These are phyloP conservation scores for Caenorhabditis doughertyi DNA, from an alignment of 2,888 invertebrate genomes.

Conservation along the genomic window DNA sequence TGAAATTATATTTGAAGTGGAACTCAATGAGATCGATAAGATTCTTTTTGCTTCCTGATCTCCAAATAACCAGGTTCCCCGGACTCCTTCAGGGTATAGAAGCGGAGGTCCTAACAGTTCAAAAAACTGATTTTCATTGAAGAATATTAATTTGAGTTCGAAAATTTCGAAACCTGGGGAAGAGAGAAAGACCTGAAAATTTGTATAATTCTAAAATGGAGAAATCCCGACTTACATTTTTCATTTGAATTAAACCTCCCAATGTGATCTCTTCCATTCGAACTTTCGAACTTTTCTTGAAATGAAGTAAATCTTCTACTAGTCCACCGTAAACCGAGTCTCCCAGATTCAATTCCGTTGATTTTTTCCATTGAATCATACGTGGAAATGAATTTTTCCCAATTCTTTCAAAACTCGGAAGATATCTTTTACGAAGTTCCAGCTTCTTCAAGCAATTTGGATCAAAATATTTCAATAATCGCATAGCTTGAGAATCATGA, in stretches of 20 bases:
- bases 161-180: background rate
- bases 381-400: background rate
- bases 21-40: background rate
- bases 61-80: background rate
- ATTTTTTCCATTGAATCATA: background rate
- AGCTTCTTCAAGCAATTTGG: background rate
- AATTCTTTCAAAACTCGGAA: background rate
- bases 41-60: background rate
- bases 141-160: background rate
- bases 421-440: background rate
- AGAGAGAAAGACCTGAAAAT: background rate
- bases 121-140: background rate
- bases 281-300: background rate
- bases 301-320: background rate
- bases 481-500: background rate
- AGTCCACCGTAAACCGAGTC: background rate
- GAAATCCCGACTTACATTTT: background rate
- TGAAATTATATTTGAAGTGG: background rate
- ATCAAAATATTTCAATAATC: background rate
- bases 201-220: too few species aligned
- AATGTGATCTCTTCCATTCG: background rate
- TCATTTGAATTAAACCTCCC: background rate
- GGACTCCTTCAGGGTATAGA: background rate
- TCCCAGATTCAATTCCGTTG: background rate
- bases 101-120: background rate